Conservation (phyloP, 2,797 vertebrate genomes). For the Mormyrus hasselquistii region DNA sequence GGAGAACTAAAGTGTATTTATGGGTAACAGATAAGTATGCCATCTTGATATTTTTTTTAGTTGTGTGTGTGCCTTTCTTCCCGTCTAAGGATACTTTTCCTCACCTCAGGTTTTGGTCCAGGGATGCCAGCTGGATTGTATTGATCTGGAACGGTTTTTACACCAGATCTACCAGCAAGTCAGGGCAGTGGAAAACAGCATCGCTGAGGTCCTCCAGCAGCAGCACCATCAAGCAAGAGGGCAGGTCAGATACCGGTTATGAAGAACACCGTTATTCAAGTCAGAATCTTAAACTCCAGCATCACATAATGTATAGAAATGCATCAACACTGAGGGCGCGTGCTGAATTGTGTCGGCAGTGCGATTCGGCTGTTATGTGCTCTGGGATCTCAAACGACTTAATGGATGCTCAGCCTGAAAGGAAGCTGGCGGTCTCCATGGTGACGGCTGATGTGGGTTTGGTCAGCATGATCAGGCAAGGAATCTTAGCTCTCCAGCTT, state of each 20-base stretch:
- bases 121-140: slow-evolving; percentile 83
- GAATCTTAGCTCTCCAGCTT: slow-evolving; percentile 88
- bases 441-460: slow-evolving; percentile 90
- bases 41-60: neutral
- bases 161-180: slow-evolving; percentile 86
- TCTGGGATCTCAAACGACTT: slow-evolving; percentile 48
- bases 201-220: slow-evolving; percentile 84
- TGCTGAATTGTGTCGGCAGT: slow-evolving; percentile 45
- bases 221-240: slow-evolving; percentile 67
- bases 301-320: neutral
- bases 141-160: slow-evolving; percentile 73
- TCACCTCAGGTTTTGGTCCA: slow-evolving; percentile 82
- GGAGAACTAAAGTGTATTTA: neutral
- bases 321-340: neutral
- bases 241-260: slow-evolving; percentile 24
- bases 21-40: neutral
- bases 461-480: slow-evolving; percentile 95
- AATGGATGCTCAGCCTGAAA: slow-evolving; percentile 56
- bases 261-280: neutral
- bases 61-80: neutral
- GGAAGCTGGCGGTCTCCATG: slow-evolving; percentile 77
- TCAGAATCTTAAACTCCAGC: neutral
- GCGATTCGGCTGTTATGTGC: slow-evolving; percentile 51
- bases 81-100: neutral
- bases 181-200: slow-evolving; percentile 86